These are phyloP conservation scores for Octodon degus DNA, from an alignment of 2,113 vertebrate genomes.

Conservation along the genomic window DNA sequence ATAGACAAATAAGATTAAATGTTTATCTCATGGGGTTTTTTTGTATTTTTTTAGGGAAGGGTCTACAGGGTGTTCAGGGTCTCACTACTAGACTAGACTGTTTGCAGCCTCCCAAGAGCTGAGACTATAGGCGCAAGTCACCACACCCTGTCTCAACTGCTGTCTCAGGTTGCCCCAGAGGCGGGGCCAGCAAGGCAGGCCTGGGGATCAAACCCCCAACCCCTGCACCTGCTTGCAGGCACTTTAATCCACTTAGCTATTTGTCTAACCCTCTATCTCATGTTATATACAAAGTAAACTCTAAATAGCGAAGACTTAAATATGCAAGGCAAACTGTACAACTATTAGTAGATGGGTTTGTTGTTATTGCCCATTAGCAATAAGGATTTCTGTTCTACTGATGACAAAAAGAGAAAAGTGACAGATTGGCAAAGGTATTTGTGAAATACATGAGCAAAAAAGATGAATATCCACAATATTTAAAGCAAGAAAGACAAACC, in stretches of 20 bases:
- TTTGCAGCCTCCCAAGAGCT: too few species aligned
- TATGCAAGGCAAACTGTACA: conserved; percentile 35
- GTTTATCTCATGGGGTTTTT: background rate
- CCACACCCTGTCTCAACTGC: too few species aligned
- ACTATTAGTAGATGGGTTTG: conserved; percentile 24
- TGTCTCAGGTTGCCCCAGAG: too few species aligned
- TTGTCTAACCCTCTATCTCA: background rate
- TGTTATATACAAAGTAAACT: conserved; percentile 29
- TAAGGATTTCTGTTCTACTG: conserved; percentile 28
- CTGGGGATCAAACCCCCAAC: too few species aligned
- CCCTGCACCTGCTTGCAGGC: too few species aligned
- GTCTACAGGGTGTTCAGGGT: too few species aligned
- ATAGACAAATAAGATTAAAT: conserved; percentile 47
- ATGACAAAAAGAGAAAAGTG: conserved; percentile 38
- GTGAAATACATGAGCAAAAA: conserved; percentile 25
- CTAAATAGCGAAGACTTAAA: conserved; percentile 36
- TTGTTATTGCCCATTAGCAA: background rate
- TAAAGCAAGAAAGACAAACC: background rate
- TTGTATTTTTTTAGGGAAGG: too few species aligned
- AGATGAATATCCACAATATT: conserved; percentile 38
- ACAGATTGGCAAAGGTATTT: conserved; percentile 42
- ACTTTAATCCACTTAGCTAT: too few species aligned
- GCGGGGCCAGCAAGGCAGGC: too few species aligned
- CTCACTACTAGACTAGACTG: too few species aligned
- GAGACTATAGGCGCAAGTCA: too few species aligned